Conservation (phyloP, 2,113 vertebrate species). For the Protobothrops mucrosquamatus region DNA sequence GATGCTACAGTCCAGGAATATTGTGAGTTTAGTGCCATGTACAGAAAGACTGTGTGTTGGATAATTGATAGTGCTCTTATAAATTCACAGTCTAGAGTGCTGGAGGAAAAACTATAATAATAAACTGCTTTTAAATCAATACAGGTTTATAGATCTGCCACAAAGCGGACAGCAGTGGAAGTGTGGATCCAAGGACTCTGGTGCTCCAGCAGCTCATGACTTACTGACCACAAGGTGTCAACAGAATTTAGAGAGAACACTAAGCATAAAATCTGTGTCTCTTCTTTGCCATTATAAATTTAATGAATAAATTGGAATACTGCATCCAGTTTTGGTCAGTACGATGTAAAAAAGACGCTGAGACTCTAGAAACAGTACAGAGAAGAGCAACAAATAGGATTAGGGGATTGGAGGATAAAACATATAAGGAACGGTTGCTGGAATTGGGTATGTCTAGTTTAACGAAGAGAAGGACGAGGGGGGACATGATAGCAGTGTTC, state of each 20-base stretch:
- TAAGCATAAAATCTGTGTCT: background rate
- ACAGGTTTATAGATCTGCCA: background rate
- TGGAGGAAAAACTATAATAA: background rate
- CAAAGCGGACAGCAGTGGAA: background rate
- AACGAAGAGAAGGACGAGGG: no score
- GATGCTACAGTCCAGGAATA: background rate
- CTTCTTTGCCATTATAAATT: background rate
- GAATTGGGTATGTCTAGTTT: no score
- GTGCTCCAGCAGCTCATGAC: background rate
- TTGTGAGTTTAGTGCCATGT: background rate
- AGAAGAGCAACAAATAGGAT: no score
- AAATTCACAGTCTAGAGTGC: background rate
- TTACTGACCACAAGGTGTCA: background rate
- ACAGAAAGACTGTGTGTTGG: conserved; percentile 15
- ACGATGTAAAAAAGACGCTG: no score
- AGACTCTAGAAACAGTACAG: no score
- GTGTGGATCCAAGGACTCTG: background rate
- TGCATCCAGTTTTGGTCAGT: no score
- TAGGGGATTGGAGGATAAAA: no score
- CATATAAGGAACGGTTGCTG: no score
- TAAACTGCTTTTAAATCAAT: background rate
- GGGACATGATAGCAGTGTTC: no score
- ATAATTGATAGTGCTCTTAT: conserved; percentile 33
- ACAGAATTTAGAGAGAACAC: background rate
- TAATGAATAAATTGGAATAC: background rate